Conservation (phyloP, 2,113 vertebrate species). For the Thamnophis sirtalis region DNA sequence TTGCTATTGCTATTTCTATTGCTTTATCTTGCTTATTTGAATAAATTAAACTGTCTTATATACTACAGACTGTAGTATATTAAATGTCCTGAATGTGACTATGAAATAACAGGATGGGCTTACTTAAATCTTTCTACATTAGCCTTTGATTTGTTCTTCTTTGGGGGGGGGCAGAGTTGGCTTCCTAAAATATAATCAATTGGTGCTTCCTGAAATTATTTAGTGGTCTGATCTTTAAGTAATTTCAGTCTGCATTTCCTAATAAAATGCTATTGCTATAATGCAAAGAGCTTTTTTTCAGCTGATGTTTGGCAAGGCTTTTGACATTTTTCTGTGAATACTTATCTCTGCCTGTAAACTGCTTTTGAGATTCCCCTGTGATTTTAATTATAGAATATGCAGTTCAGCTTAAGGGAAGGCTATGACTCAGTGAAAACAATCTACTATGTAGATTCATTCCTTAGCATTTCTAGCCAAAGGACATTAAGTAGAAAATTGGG, state of each 20-base stretch:
- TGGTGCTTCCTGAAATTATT: constrained; percentile 25
- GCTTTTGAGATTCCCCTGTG: neutral
- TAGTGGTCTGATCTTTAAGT: neutral
- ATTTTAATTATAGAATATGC: neutral
- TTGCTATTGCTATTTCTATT: too few species aligned
- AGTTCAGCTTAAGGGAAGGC: neutral
- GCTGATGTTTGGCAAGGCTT: neutral
- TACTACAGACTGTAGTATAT: neutral
- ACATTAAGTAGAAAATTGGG: neutral
- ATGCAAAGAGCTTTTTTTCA: neutral
- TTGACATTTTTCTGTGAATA: neutral
- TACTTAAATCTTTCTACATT: constrained; percentile 1
- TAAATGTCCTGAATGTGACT: neutral
- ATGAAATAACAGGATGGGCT: neutral
- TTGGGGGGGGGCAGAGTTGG: neutral
- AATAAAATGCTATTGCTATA: neutral
- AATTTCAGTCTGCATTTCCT: neutral
- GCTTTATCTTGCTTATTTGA: neutral
- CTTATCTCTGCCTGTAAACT: neutral
- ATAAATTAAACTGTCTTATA: neutral
- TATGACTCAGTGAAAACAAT: neutral
- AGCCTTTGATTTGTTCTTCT: neutral
- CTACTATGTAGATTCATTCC: neutral
- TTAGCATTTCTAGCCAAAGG: neutral
- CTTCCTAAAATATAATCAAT: constrained; percentile 12